These are phyloP conservation scores for Sphecodes monilicornis DNA, from an alignment of 2,888 invertebrate species.

Conservation along the genomic window DNA sequence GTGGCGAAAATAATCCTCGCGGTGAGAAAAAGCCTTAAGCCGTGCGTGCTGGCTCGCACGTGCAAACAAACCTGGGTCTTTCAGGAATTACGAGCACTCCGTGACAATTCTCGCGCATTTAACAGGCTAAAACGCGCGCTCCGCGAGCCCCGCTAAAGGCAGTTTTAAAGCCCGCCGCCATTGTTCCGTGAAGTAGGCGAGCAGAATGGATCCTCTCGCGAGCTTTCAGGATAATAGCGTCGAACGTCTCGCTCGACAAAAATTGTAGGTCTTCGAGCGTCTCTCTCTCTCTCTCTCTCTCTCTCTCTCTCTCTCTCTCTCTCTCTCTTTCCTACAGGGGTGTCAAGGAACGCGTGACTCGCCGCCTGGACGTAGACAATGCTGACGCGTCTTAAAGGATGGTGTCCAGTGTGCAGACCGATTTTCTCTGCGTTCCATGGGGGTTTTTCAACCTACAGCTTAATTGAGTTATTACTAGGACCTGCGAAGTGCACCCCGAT, in stretches of 20 bases:
- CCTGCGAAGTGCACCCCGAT: neutral
- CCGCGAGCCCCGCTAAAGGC: constrained; percentile 32
- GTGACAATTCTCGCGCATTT: constrained; percentile 59
- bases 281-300: neutral
- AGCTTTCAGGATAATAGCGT: constrained; percentile 58
- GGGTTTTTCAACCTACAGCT: neutral
- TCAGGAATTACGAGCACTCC: constrained; percentile 58
- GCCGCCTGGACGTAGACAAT: constrained; percentile 1
- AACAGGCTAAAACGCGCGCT: constrained; percentile 57
- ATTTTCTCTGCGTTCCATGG: neutral
- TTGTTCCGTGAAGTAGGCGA: constrained; percentile 56
- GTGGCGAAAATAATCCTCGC: constrained; percentile 6
- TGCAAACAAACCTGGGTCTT: constrained; percentile 51
- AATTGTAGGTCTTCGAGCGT: constrained; percentile 21
- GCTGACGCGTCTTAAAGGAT: neutral
- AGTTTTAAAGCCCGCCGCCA: constrained; percentile 55
- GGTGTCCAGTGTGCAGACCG: neutral
- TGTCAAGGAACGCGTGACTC: constrained; percentile 19
- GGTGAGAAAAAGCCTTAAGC: constrained; percentile 52
- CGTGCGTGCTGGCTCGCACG: constrained; percentile 35
- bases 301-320: neutral
- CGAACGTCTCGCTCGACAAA: constrained; percentile 42
- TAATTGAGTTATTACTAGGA: neutral
- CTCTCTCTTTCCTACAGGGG: neutral
- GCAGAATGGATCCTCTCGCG: constrained; percentile 51